Evolutionary conservation across 2,797 vertebrate genomes (phyloP), one percentile per base, ranked within the genome.

Genomic region (Trematomus bernacchii): DNA sequence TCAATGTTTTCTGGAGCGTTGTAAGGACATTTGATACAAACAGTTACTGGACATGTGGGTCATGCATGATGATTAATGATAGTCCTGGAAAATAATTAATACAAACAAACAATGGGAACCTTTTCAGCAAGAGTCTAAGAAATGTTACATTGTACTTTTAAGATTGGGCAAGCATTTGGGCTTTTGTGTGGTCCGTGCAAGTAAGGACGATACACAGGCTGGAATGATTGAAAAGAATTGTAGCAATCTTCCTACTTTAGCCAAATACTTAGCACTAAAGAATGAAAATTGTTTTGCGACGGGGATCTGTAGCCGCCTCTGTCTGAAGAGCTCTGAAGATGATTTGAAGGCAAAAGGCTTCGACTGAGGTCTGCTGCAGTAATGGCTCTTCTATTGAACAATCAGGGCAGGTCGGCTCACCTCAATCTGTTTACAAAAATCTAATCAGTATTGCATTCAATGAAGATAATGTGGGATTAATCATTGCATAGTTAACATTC

Each of bases 401-500:
- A 51, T 40, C 55, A 10, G 51, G 1, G 27, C 14, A 19, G 66
- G 57, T 64, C 8, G 0, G 15, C 37, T 64, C 40, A 23, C 19
- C 47, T 60, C 50, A 43, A 9, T 10, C 21, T 37, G 21, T 66
- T 71, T 57, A 67, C 61, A 52, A 27, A 80, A 80, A 51, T 61
- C 46, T 40, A 72, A 82, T 73, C 65, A 27, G 19, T 18, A 10
- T 67, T 48, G 72, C 46, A 76, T 71, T 73, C 8, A 15, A 30
- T 21, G 70, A 14, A 80, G 66, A 76, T 87, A 42, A 68, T 57
- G 43, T 71, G 37, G 61, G 71, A 70, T 87, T 67, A 66, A 50
- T 73, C 51, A 43, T 18, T 14, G 57, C 30, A 0, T 69, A 48
- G 18, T 79, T 9, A 48, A 1, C 42, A 48, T 23, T 82, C 53